These are phyloP conservation scores for Pandemis cinnamomeana DNA, from an alignment of 2,888 invertebrate species.

Conservation along the genomic window DNA sequence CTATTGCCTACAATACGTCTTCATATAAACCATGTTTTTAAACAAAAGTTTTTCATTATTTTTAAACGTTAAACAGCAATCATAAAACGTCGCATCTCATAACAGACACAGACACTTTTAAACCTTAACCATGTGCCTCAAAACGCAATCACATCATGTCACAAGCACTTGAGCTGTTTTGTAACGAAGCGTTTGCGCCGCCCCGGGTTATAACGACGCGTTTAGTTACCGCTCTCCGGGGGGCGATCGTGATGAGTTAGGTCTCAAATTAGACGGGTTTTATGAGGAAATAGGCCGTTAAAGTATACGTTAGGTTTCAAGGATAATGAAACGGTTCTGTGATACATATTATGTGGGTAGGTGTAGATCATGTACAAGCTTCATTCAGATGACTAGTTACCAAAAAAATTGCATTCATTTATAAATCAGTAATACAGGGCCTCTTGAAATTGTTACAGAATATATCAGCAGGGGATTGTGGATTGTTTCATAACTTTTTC, in stretches of 20 bases:
- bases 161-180: neutral
- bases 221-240: constrained; percentile 14
- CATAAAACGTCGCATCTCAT: neutral
- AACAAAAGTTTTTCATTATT: too few relatives aligned
- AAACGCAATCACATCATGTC: neutral
- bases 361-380: too few relatives aligned
- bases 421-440: too few relatives aligned
- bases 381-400: too few relatives aligned
- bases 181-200: neutral
- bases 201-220: constrained; percentile 5
- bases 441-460: too few relatives aligned
- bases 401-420: too few relatives aligned
- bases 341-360: too few relatives aligned
- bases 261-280: constrained; percentile 8
- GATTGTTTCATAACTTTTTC: too few relatives aligned
- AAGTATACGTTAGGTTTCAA: neutral
- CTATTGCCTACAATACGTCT: too few relatives aligned
- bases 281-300: constrained; percentile 11
- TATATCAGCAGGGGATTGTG: too few relatives aligned
- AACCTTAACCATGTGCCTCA: neutral
- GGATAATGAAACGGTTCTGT: too few relatives aligned
- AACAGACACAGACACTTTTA: neutral
- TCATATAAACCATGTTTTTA: too few relatives aligned
- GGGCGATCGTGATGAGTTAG: constrained; percentile 20
- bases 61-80: neutral